phyloP scores from a whole-genome alignment of 2,888 invertebrate species.

The Pollenia angustigena region DNA sequence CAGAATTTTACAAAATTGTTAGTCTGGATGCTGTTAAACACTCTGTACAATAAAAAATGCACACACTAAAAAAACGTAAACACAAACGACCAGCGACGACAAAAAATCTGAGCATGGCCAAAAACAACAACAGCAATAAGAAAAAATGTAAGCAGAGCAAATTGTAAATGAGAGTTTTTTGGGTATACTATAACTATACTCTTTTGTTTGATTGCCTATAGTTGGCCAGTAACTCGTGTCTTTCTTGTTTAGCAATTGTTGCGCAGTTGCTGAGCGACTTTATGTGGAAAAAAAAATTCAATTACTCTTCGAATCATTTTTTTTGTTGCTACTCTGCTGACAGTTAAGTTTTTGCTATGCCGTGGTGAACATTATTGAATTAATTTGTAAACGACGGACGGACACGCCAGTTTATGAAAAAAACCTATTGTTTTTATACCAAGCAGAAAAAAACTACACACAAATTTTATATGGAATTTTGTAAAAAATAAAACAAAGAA shows the following conservation, averaged over 20 bases:
- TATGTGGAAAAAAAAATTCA: constrained; percentile 65
- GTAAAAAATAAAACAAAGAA: constrained; percentile 49
- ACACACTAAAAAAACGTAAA: constrained; percentile 67
- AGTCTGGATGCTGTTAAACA: not conserved
- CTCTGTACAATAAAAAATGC: constrained; percentile 5
- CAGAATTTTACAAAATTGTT: too few relatives aligned
- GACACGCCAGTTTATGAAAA: constrained; percentile 73
- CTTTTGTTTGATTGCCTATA: not conserved
- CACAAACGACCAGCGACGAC: constrained; percentile 50
- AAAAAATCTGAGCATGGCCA: constrained; percentile 59
- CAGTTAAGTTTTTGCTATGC: constrained; percentile 84
- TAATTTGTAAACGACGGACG: constrained; percentile 75
- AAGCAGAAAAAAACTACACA: constrained; percentile 51
- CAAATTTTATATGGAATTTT: constrained; percentile 54
- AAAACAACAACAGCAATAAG: constrained; percentile 22
- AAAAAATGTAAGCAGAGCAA: constrained; percentile 23
- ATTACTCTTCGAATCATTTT: constrained; percentile 77
- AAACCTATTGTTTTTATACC: constrained; percentile 60
- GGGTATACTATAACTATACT: not conserved
- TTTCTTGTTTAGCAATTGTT: constrained; percentile 59
- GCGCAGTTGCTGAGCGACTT: constrained; percentile 60
- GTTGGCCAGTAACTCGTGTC: constrained; percentile 16
- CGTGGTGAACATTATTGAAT: constrained; percentile 78
- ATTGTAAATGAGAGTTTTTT: constrained; percentile 20
- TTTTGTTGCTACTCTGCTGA: constrained; percentile 80